Evolutionary conservation across 1,140 invertebrate species (phyloP).

Genomic region (Brachionus angularis): DNA sequence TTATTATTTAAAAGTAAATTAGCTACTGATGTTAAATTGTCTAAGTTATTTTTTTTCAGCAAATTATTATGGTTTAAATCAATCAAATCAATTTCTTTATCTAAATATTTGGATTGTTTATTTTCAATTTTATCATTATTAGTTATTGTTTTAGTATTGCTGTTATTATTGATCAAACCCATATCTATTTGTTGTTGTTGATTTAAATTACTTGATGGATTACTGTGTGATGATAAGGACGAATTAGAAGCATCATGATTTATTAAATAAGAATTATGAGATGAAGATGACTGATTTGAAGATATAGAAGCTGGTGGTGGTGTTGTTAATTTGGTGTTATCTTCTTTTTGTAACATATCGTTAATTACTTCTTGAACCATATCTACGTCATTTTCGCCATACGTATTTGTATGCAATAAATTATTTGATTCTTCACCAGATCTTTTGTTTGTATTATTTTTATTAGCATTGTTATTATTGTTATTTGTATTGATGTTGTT

Average conservation of each 20-base stretch:
- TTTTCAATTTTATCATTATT: too few species aligned
- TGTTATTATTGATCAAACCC: too few species aligned
- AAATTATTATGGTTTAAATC: too few species aligned
- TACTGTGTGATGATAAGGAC: too few species aligned
- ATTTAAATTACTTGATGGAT: too few species aligned
- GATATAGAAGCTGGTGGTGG: background rate
- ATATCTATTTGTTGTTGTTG: too few species aligned
- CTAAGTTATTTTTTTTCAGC: background rate
- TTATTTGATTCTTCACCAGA: background rate
- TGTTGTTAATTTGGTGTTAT: constrained; percentile 3
- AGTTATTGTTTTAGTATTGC: too few species aligned
- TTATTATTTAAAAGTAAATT: constrained; percentile 18
- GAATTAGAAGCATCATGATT: too few species aligned
- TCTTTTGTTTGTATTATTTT: background rate
- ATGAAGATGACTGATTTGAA: background rate
- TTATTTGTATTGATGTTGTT: background rate
- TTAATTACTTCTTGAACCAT: constrained; percentile 42
- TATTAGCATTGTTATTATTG: background rate
- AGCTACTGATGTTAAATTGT: constrained; percentile 13
- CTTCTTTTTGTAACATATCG: constrained; percentile 39
- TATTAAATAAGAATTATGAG: background rate
- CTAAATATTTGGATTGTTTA: too few species aligned
- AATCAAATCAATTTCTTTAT: too few species aligned
- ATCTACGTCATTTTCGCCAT: constrained; percentile 41
- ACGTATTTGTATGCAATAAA: constrained; percentile 7